phyloP scores from a whole-genome alignment of 2,797 vertebrate species.

The Liasis olivaceus region DNA sequence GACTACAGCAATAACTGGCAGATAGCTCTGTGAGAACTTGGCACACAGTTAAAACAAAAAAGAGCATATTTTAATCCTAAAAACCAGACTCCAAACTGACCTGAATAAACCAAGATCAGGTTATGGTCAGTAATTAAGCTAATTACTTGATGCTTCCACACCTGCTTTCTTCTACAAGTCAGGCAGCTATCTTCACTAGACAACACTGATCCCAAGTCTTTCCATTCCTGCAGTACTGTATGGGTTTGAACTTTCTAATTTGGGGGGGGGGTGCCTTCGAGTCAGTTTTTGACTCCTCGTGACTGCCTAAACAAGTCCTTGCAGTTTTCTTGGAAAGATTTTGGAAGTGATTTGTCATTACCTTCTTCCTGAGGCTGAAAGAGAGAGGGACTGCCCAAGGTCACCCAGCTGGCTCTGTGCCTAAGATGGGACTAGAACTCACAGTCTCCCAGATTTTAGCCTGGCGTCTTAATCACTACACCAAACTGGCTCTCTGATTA shows the following conservation, averaged over 20 bases:
- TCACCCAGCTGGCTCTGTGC: not conserved
- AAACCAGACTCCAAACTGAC: not conserved
- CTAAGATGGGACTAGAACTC: no score
- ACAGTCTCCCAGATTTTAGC: not conserved
- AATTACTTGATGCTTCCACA: not conserved
- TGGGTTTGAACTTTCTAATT: no score
- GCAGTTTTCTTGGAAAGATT: not conserved
- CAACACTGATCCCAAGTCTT: not conserved
- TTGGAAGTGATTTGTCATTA: not conserved
- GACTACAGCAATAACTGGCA: not conserved
- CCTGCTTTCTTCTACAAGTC: not conserved
- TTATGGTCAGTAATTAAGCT: not conserved
- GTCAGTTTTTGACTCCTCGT: not conserved
- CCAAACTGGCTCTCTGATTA: not conserved
- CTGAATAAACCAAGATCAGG: not conserved
- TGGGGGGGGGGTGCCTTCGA: not conserved
- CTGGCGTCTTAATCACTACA: not conserved
- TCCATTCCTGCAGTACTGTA: no score
- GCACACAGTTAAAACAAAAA: not conserved
- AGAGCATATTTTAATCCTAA: no score
- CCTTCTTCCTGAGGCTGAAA: no score
- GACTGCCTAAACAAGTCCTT: not conserved
- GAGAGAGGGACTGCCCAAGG: no score
- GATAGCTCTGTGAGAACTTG: no score
- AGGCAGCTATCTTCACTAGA: not conserved